Evolutionary conservation across 2,797 vertebrate genomes (phyloP).

Genomic region (Sebastes matsubarae): DNA sequence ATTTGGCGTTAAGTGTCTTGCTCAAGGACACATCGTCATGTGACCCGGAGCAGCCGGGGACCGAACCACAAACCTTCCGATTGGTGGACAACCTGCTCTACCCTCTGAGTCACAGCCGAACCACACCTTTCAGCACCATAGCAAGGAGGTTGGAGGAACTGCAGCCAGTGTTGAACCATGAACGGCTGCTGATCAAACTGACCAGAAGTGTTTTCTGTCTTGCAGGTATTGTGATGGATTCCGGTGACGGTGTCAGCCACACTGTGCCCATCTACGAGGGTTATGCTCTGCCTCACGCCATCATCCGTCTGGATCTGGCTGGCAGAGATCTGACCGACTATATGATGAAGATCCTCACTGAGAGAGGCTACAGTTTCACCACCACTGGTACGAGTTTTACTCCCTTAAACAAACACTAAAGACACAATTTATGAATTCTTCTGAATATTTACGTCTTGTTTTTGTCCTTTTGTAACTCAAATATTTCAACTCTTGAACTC

Average conservation of each 20-base stretch:
- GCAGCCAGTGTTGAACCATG: neutral
- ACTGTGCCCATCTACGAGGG: slow-evolving; percentile 84
- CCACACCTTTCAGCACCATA: no score
- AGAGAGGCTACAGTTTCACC: slow-evolving; percentile 90
- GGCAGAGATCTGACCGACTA: slow-evolving; percentile 80
- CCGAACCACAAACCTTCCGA: no score
- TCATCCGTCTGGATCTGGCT: slow-evolving; percentile 85
- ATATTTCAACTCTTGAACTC: neutral
- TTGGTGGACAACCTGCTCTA: no score
- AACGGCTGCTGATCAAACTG: neutral
- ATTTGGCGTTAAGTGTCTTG: no score
- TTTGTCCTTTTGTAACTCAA: neutral
- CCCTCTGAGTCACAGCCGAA: no score
- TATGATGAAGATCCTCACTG: slow-evolving; percentile 88
- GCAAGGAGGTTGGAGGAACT: neutral
- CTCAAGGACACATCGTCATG: no score
- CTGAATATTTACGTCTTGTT: neutral
- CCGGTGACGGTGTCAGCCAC: slow-evolving; percentile 70
- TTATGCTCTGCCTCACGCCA: slow-evolving; percentile 72
- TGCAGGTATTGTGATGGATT: slow-evolving; percentile 74
- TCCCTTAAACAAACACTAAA: fast-evolving
- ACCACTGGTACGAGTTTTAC: slow-evolving; percentile 74
- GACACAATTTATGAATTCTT: neutral
- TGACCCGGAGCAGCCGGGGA: no score
- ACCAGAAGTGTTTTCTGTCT: neutral